Evolutionary conservation across 2,113 vertebrate species (phyloP).

Genomic region (Myotis brandtii): DNA sequence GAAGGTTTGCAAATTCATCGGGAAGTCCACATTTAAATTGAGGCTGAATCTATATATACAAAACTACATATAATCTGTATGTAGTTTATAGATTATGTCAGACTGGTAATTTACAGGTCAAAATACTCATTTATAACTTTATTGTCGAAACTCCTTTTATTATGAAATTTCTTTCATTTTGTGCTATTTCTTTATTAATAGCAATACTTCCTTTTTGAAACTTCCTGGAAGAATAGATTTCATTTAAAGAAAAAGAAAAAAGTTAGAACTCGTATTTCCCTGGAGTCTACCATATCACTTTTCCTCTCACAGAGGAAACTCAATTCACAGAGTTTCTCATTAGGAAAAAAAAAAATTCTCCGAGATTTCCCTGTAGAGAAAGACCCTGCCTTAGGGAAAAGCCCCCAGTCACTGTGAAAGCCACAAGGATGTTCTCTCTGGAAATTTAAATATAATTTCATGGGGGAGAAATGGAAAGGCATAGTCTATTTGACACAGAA

Average conservation of each 20-base stretch:
- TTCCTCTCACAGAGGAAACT: constrained; percentile 48
- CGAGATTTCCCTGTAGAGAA: constrained; percentile 70
- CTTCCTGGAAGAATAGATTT: not conserved
- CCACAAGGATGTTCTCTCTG: not conserved
- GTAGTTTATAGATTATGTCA: too few species aligned
- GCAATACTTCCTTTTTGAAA: not conserved
- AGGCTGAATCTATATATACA: not conserved
- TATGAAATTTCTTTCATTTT: not conserved
- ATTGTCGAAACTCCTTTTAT: not conserved
- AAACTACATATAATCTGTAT: not conserved
- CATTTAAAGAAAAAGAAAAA: not conserved
- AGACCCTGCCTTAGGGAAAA: constrained; percentile 38
- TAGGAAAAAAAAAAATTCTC: constrained; percentile 56
- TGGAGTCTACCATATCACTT: constrained; percentile 16
- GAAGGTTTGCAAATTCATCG: not conserved
- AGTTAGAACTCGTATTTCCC: constrained; percentile 55
- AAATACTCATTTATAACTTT: not conserved
- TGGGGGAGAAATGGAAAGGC: not conserved
- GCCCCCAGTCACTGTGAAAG: constrained; percentile 19
- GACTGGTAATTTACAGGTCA: not conserved
- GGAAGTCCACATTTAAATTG: not conserved
- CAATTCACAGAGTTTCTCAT: constrained; percentile 60
- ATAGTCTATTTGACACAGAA: constrained; percentile 5
- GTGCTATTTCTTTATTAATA: constrained; percentile 47
- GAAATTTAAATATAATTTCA: constrained; percentile 55